These are phyloP conservation scores for Otus sunia DNA, from an alignment of 2,113 vertebrate genomes.

Conservation along the genomic window DNA sequence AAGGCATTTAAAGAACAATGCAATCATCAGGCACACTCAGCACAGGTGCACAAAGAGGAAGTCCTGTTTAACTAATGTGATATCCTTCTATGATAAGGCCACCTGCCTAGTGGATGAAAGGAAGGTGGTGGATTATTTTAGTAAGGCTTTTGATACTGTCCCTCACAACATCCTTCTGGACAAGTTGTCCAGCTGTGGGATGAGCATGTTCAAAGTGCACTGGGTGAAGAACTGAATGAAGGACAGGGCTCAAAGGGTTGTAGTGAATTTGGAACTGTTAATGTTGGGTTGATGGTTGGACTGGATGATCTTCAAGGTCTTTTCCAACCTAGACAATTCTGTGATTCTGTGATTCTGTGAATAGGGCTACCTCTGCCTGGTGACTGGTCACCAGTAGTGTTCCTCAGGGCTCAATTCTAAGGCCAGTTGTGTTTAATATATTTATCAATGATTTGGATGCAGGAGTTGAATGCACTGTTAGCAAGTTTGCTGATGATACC, in stretches of 20 bases:
- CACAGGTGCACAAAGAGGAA: background rate
- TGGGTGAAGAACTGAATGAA: background rate
- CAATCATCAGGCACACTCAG: background rate
- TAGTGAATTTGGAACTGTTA: background rate
- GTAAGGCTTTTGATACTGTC: background rate
- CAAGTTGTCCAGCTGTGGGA: background rate
- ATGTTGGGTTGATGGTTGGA: no score
- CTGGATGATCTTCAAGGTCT: no score
- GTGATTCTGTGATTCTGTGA: background rate
- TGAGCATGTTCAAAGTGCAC: background rate
- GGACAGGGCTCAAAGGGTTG: background rate
- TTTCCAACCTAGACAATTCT: no score
- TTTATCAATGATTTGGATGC: background rate
- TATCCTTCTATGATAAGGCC: background rate
- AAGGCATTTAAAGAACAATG: background rate
- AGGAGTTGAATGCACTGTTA: no score
- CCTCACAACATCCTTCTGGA: background rate
- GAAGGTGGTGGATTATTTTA: background rate
- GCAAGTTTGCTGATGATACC: no score
- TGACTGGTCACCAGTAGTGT: accelerated
- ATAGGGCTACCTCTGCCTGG: background rate
- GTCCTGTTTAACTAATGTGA: background rate
- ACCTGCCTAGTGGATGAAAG: background rate
- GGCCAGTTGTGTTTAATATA: background rate
- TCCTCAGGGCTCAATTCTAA: background rate